A percentile compares a stretch with the other conserved stretches of the same genome.
These are phyloP conservation scores for Cyprinodon tularosa DNA, from an alignment of 2,113 vertebrate genomes.

Conservation along the genomic window DNA sequence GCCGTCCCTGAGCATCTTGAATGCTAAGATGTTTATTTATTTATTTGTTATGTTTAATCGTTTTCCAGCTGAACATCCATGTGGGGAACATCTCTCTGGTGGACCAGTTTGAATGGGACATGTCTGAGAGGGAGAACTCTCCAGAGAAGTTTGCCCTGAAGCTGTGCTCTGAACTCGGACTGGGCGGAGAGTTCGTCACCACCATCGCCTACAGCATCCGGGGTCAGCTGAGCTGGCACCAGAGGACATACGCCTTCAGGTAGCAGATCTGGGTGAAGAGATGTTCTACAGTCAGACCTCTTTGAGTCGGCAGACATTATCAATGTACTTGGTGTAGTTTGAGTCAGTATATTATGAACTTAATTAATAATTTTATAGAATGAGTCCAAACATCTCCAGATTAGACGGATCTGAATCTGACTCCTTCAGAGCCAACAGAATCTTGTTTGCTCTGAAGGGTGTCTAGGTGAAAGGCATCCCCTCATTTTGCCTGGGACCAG, in stretches of 20 bases:
- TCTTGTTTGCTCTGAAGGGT: not conserved
- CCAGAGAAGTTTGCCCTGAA: conserved; percentile 98
- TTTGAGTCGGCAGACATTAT: too few species aligned
- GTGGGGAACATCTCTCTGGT: conserved; percentile 99
- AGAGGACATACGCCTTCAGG: conserved; percentile 99
- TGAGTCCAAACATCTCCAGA: too few species aligned
- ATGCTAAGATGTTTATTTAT: not conserved
- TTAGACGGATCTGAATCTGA: too few species aligned
- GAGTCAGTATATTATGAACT: too few species aligned
- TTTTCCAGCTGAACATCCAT: conserved; percentile 90
- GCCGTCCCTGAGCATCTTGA: rapidly evolving
- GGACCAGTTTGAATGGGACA: conserved; percentile 99
- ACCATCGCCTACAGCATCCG: conserved; percentile 99
- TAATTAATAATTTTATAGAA: too few species aligned
- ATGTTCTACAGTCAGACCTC: too few species aligned
- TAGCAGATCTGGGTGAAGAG: conserved; percentile 43
- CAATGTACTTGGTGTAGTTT: too few species aligned
- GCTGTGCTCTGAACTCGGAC: conserved; percentile 96
- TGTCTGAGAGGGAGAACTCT: conserved; percentile 98
- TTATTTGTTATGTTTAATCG: not conserved
- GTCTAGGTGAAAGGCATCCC: conserved; percentile 24
- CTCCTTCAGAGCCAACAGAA: too few species aligned
- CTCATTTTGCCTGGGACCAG: not conserved
- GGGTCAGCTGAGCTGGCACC: conserved; percentile 99
- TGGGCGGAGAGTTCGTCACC: conserved; percentile 97